Percentiles rank a stretch among this genome's conserved stretches.
These are phyloP conservation scores for Copidosoma aretas DNA, from an alignment of 2,888 invertebrate species.

Conservation along the genomic window DNA sequence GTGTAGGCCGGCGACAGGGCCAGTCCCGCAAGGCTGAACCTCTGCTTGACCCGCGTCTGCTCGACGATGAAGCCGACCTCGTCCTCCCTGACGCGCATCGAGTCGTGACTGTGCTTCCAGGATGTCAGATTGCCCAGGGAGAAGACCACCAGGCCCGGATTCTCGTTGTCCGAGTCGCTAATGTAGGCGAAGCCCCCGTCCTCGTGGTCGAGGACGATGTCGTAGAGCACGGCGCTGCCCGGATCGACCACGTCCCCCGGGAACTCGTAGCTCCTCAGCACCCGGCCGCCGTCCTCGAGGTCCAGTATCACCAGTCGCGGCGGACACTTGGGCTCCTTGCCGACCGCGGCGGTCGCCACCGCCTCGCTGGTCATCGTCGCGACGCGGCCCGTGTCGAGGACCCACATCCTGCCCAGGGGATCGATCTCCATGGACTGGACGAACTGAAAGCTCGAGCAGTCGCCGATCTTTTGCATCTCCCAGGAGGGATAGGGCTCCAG, in stretches of 20 bases:
- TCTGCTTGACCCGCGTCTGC: constrained; percentile 66
- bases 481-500: constrained; percentile 76
- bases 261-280: constrained; percentile 66
- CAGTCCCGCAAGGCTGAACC: constrained; percentile 74
- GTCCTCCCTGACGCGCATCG: constrained; percentile 70
- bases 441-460: constrained; percentile 75
- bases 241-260: constrained; percentile 68
- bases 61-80: constrained; percentile 70
- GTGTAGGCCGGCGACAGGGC: constrained; percentile 69
- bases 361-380: constrained; percentile 65
- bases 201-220: constrained; percentile 76
- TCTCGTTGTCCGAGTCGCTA: constrained; percentile 72
- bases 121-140: constrained; percentile 70
- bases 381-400: constrained; percentile 68
- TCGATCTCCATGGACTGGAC: constrained; percentile 80
- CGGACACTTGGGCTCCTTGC: constrained; percentile 62
- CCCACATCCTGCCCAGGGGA: constrained; percentile 69
- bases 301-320: constrained; percentile 75
- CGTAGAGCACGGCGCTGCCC: constrained; percentile 72
- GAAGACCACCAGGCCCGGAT: constrained; percentile 76
- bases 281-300: constrained; percentile 67
- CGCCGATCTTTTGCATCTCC: constrained; percentile 71
- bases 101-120: constrained; percentile 75
- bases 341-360: constrained; percentile 60
- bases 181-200: constrained; percentile 75